Percentiles rank a stretch among this genome's conserved stretches.
These are phyloP conservation scores for Drosophila leontia DNA, from an alignment of 1,140 invertebrate genomes.

Conservation along the genomic window DNA sequence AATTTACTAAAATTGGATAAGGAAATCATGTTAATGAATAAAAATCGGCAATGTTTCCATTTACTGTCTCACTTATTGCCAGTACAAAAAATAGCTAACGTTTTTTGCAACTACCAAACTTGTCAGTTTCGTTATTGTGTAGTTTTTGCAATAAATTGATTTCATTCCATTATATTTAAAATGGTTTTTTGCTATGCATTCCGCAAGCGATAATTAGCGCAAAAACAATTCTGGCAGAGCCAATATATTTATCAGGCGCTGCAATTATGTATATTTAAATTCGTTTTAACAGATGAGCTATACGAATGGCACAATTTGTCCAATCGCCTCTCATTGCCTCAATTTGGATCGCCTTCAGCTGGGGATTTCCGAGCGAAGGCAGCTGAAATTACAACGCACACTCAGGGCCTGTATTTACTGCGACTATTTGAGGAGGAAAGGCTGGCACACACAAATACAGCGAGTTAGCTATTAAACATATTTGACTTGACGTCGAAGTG, in stretches of 20 bases:
- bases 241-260: slow-evolving; percentile 20
- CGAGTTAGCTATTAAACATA: slow-evolving; percentile 67
- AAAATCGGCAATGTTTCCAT: too few relatives aligned
- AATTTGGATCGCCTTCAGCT: slow-evolving; percentile 18
- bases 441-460: slow-evolving; percentile 36
- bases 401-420: slow-evolving; percentile 16
- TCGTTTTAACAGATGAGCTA: slow-evolving; percentile 19
- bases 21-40: too few relatives aligned
- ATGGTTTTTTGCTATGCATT: background rate
- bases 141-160: background rate
- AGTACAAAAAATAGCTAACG: background rate
- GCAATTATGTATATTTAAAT: slow-evolving; percentile 29
- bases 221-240: slow-evolving; percentile 17
- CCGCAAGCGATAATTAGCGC: slow-evolving; percentile 16
- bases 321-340: slow-evolving; percentile 15
- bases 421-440: slow-evolving; percentile 40
- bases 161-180: background rate
- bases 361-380: slow-evolving; percentile 18
- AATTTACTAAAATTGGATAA: background rate
- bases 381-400: slow-evolving; percentile 42
- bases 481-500: slow-evolving; percentile 67
- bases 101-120: background rate
- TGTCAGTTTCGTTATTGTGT: slow-evolving; percentile 5
- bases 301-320: slow-evolving; percentile 3
- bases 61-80: background rate